Evolutionary conservation across 2,797 vertebrate genomes (phyloP).

Genomic region (Mormyrops attenuatus): DNA sequence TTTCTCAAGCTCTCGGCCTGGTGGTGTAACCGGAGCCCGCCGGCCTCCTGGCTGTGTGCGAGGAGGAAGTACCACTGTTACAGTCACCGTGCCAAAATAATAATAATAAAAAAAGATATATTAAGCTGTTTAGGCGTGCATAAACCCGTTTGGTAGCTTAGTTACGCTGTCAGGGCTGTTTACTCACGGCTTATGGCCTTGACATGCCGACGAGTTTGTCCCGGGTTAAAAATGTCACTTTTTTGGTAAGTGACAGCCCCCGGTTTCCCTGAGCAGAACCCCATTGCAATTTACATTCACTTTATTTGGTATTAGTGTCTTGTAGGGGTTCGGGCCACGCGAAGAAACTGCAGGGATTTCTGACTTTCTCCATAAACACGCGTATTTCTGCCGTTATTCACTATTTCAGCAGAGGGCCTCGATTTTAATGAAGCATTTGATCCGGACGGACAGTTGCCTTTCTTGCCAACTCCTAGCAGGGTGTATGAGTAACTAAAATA

Average conservation of each 20-base stretch:
- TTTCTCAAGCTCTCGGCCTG: not conserved
- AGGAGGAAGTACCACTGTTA: not conserved
- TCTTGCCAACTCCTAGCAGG: not conserved
- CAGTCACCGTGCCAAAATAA: not conserved
- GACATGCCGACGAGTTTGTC: not conserved
- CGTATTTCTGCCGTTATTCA: not conserved
- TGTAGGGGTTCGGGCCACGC: not conserved
- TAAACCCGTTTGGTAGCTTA: not conserved
- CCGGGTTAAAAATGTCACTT: not conserved
- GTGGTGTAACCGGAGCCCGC: not conserved
- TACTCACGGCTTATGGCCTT: not conserved
- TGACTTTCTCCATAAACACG: not conserved
- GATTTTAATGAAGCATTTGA: slow-evolving; percentile 9
- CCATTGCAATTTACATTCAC: not conserved
- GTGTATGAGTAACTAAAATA: slow-evolving; percentile 8
- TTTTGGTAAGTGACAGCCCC: not conserved
- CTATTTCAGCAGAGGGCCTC: not conserved
- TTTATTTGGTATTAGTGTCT: not conserved
- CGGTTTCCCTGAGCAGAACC: not conserved
- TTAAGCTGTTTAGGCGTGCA: not conserved
- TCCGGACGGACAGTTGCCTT: not conserved
- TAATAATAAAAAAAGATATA: not conserved
- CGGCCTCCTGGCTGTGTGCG: not conserved
- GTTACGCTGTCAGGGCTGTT: not conserved
- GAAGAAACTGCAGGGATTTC: not conserved